Percentiles rank a stretch among this genome's conserved stretches.
These are phyloP conservation scores for Anodontia alba DNA, from an alignment of 2,888 invertebrate species.

Conservation along the genomic window DNA sequence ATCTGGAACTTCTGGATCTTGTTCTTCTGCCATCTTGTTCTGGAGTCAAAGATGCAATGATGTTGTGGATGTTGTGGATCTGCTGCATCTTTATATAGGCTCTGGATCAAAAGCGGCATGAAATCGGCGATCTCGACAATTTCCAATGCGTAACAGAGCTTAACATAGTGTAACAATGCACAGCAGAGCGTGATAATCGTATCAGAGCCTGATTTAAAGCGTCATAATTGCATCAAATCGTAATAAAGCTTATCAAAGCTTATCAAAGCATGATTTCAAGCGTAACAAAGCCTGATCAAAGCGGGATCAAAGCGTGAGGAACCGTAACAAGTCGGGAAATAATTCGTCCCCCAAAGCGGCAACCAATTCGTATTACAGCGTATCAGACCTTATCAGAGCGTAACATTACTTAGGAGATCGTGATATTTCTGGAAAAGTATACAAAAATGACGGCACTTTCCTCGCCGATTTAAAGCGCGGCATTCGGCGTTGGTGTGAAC, in stretches of 20 bases:
- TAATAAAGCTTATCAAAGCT: constrained; percentile 6
- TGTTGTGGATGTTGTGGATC: too few species aligned
- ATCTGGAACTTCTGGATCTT: constrained; percentile 4
- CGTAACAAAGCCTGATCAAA: background rate
- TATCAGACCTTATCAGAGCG: background rate
- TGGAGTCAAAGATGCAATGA: constrained; percentile 8
- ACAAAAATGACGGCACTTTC: background rate
- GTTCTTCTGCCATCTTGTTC: constrained; percentile 13
- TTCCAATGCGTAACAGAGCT: background rate
- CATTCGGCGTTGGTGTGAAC: constrained; percentile 2
- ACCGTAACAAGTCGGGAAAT: background rate
- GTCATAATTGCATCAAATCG: constrained; percentile 9
- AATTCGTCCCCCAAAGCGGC: constrained; percentile 2
- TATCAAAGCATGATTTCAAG: constrained; percentile 2
- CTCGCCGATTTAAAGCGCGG: constrained; percentile 3
- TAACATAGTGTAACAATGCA: background rate
- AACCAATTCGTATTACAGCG: background rate
- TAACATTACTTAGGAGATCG: constrained; percentile 5
- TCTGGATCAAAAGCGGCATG: background rate
- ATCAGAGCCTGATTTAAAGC: constrained; percentile 8
- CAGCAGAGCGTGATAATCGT: background rate
- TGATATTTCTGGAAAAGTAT: background rate
- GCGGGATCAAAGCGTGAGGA: constrained; percentile 1
- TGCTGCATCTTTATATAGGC: background rate
- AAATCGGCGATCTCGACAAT: constrained; percentile 1